phyloP scores from a whole-genome alignment of 1,140 invertebrate species.

The Zaprionus tsacasi region DNA sequence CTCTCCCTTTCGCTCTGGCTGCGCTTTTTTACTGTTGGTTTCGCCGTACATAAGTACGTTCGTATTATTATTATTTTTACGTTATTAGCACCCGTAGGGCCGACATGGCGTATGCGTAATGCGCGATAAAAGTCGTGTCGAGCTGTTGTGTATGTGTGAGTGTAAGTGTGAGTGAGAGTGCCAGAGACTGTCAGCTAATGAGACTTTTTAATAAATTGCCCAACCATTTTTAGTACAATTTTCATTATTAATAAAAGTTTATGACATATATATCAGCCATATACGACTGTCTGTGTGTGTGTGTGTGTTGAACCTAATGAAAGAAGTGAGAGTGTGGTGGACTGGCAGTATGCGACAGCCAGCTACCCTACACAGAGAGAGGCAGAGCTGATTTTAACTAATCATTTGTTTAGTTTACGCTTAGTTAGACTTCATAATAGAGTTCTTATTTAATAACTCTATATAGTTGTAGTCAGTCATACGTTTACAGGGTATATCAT shows the following conservation, averaged over 20 bases:
- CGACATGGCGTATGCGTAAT: constrained; percentile 75
- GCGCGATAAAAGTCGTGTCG: constrained; percentile 66
- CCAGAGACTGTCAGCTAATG: constrained; percentile 63
- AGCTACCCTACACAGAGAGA: constrained; percentile 4
- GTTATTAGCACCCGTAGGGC: constrained; percentile 81
- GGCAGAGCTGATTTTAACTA: neutral
- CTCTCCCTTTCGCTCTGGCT: constrained; percentile 11
- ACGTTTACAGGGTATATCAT: neutral
- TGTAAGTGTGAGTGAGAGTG: constrained; percentile 19
- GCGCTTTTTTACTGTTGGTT: constrained; percentile 37
- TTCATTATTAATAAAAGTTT: constrained; percentile 83
- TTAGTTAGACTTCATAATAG: neutral
- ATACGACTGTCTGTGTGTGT: constrained; percentile 40
- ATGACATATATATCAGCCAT: constrained; percentile 72
- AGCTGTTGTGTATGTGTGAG: constrained; percentile 8
- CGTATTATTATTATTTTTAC: constrained; percentile 70
- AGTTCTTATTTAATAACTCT: neutral
- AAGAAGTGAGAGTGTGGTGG: constrained; percentile 24
- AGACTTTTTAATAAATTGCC: constrained; percentile 82
- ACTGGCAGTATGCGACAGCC: neutral
- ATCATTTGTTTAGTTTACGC: neutral
- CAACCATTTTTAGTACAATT: constrained; percentile 79
- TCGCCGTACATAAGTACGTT: constrained; percentile 12
- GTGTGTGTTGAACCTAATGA: constrained; percentile 55
- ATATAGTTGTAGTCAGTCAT: neutral